Evolutionary conservation across 2,888 invertebrate genomes (phyloP), one percentile per base, ranked within the genome.

Genomic region (Osedax frankpressi): DNA sequence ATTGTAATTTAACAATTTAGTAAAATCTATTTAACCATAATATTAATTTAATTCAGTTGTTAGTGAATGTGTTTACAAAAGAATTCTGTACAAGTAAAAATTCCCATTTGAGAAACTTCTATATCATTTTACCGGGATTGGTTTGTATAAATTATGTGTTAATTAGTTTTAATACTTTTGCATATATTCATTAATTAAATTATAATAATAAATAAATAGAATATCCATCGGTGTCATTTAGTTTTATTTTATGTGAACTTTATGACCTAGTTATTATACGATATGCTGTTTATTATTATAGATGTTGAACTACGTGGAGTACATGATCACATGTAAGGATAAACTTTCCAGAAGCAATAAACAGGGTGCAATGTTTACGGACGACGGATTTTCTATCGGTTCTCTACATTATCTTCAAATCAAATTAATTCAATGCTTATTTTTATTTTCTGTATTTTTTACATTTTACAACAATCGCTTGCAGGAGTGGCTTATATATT

Each of bases 351-450:
- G 94, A 82, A 93, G 93, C 82, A 91, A 91, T 82, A 91, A 91
- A 86, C 87, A 88, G 19, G 92, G 92, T 19, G 91, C 93, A 70
- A 90, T 93, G 0, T 94, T 98, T 82, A 94, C 95, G 14, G 97
- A 98, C 84, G 98, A 98, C 85, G 98, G 98, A 19, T 97, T 98
- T 86, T 92, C 94, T 2, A 92, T 98, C 89, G 98, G 96, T 82
- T 86, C 59, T 59, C 59, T 65, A 65, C 14, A n/a, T 65, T 11
- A 65, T 25, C 11, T 14, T 65, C 26, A 65, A n/a, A 65, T 14
- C 24, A 14, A 65, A 11, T 25, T n/a, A 26, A 14, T 65, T 26
- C 24, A 65, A 11, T 14, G 24, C 24, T 0, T 65, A 26, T 14
- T n/a, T 25, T n/a, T 11, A 26, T 65, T n/a, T 11, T 44, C 6